Percentiles rank a stretch among this genome's conserved stretches.
phyloP scores from a whole-genome alignment of 2,113 vertebrate genomes.

The Pogona vitticeps region DNA sequence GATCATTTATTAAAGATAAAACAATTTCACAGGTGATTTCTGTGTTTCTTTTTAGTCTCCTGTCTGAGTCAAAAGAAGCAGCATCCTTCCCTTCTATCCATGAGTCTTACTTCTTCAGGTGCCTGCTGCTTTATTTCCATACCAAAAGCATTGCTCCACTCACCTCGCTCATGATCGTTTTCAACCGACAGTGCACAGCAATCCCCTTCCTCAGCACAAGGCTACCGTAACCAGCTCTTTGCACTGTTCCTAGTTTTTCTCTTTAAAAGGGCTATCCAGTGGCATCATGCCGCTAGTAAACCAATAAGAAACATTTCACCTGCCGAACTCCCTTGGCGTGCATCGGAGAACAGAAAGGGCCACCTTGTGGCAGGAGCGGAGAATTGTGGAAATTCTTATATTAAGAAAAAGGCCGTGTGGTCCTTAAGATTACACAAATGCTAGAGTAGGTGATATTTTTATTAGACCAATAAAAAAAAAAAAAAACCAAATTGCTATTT shows the following conservation, averaged over 20 bases:
- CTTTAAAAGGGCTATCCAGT: constrained; percentile 73
- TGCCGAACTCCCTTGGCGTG: constrained; percentile 33
- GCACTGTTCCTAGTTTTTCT: constrained; percentile 58
- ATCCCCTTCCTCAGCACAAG: constrained; percentile 39
- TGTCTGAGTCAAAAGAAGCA: not conserved
- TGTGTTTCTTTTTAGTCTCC: not conserved
- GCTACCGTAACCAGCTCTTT: constrained; percentile 33
- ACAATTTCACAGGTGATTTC: not conserved
- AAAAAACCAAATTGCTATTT: no score
- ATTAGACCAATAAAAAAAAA: no score
- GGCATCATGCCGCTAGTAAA: constrained; percentile 63
- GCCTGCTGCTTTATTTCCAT: not conserved
- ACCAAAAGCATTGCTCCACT: constrained; percentile 44
- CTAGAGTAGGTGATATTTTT: no score
- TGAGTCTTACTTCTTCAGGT: not conserved
- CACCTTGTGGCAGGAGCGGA: constrained; percentile 56
- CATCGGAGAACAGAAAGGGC: constrained; percentile 54
- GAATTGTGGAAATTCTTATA: not conserved
- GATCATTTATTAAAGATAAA: not conserved
- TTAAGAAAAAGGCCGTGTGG: no score
- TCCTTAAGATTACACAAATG: no score
- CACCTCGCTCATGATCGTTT: constrained; percentile 79
- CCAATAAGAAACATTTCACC: constrained; percentile 68
- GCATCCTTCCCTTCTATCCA: not conserved
- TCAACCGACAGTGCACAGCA: constrained; percentile 40